A percentile compares a stretch with the other conserved stretches of the same genome.
Evolutionary conservation across 2,113 vertebrate genomes (phyloP).

Genomic region (Papio anubis): DNA sequence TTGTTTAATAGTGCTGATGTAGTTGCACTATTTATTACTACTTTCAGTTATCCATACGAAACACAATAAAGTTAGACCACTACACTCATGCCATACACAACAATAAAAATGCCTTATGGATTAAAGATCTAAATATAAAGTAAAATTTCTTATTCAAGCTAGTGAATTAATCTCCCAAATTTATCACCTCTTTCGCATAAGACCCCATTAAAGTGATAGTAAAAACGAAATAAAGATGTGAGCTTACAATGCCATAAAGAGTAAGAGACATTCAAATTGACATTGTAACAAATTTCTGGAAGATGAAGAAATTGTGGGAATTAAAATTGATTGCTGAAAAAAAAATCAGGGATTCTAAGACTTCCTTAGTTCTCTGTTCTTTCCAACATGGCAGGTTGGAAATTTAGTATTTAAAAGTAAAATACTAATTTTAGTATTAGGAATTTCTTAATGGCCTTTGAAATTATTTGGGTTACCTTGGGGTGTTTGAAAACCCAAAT

Average conservation of each 20-base stretch:
- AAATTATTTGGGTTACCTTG: neutral
- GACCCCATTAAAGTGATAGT: neutral
- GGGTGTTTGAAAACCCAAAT: neutral
- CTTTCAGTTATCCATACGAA: neutral
- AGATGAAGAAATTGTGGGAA: neutral
- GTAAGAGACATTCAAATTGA: neutral
- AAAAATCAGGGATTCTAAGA: neutral
- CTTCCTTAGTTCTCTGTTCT: neutral
- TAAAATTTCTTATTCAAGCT: neutral
- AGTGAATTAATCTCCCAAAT: neutral
- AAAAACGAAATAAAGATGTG: neutral
- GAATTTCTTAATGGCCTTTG: neutral
- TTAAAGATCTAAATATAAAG: neutral
- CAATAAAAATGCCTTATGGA: neutral
- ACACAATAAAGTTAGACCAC: neutral
- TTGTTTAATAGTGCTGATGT: neutral
- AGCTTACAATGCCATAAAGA: neutral
- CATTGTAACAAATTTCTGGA: neutral
- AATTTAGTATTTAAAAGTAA: neutral
- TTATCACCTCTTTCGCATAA: neutral
- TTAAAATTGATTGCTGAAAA: constrained; percentile 6
- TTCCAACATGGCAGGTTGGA: neutral
- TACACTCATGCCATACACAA: neutral
- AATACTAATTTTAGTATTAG: neutral
- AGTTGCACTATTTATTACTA: neutral